Percentiles rank a stretch among this genome's conserved stretches.
phyloP scores from a whole-genome alignment of 2,888 invertebrate species.

The Eueremaeus valkanovi region DNA sequence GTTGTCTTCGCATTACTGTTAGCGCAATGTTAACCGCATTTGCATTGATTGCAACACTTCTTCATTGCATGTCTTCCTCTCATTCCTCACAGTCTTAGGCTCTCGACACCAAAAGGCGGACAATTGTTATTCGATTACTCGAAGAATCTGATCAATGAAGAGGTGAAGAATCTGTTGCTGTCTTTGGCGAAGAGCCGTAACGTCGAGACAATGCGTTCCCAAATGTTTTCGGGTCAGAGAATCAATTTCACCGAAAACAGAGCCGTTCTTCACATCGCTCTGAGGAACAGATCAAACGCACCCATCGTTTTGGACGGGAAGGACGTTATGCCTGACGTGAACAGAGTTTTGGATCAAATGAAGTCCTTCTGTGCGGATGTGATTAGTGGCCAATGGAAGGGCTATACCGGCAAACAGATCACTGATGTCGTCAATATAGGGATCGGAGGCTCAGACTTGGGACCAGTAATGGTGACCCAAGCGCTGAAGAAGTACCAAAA shows the following conservation, averaged over 20 bases:
- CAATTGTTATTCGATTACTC: constrained; percentile 84
- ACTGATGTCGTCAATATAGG: constrained; percentile 98
- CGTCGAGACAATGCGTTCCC: constrained; percentile 77
- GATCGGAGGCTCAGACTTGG: constrained; percentile 98
- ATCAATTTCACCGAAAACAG: constrained; percentile 97
- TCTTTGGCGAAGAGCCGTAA: constrained; percentile 70
- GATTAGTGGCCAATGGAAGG: constrained; percentile 60
- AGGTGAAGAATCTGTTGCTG: constrained; percentile 68
- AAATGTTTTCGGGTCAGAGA: constrained; percentile 87
- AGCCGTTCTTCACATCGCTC: constrained; percentile 88
- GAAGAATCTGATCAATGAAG: constrained; percentile 83
- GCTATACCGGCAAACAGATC: constrained; percentile 85
- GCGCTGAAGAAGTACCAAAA: constrained; percentile 76
- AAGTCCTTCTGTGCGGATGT: constrained; percentile 66
- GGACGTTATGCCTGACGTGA: constrained; percentile 87
- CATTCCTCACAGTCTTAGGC: constrained; percentile 43
- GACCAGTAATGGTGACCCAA: constrained; percentile 98
- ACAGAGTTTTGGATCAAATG: constrained; percentile 88
- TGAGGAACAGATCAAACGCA: constrained; percentile 75
- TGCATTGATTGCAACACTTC: no score
- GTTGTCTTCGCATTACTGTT: background rate
- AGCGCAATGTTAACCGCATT: constrained; percentile 25
- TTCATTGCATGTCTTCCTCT: no score
- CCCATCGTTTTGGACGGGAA: constrained; percentile 76
- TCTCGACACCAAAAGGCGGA: constrained; percentile 40